Base-by-base conservation (phyloP, 2,888 invertebrate species). In the Rhaphigaster nebulosa region DNA sequence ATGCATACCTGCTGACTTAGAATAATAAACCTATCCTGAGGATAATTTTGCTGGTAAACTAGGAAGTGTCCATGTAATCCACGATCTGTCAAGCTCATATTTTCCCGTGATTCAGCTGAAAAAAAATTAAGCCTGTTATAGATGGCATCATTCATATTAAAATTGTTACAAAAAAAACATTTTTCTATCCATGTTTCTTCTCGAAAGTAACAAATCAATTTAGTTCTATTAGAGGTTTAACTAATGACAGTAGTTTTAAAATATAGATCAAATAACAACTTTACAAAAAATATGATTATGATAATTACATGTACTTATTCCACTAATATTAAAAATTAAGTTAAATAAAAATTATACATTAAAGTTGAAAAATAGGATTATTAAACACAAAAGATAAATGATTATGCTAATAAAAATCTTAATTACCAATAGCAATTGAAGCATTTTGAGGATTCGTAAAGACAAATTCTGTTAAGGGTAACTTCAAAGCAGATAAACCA, bases 41-140 rank as follows among this genome's bases (percentile, higher is more conserved):
- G 87, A 92, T 97, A 96, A 92, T 95, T 95, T 93, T 97, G 97
- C 93, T 97, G 97, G 1, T 96, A 95, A 15, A 97, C 96, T 6
- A 96, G 94, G 87, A 96, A 94, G 0, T 97, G 97, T 1, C 91
- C 90, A 97, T 96, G n/a, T 98, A 98, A 93, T 98, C 97, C 1
- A 99, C 94, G 50, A 96, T 95, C 80, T 97, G 94, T 91, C 97
- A 95, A 0, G 97, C 96, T 94, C 98, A 96, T 0, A 96, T 96
- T 91, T 52, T 91, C 70, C 60, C 84, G 76, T 76, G 87, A 65
- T 91, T 91, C 91, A 50, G 91, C 91, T 91, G 87, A 87, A 84
- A 90, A 54, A 65, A 60, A 41, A 45, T 41, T 26, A 80, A n/a
- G 15, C 34, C n/a, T n/a, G 6, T 18, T 0, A 20, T 26, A 60